A percentile compares a stretch with the other conserved stretches of the same genome.
These are phyloP conservation scores for Drosophila testacea DNA, from an alignment of 2,888 invertebrate species.

Conservation along the genomic window DNA sequence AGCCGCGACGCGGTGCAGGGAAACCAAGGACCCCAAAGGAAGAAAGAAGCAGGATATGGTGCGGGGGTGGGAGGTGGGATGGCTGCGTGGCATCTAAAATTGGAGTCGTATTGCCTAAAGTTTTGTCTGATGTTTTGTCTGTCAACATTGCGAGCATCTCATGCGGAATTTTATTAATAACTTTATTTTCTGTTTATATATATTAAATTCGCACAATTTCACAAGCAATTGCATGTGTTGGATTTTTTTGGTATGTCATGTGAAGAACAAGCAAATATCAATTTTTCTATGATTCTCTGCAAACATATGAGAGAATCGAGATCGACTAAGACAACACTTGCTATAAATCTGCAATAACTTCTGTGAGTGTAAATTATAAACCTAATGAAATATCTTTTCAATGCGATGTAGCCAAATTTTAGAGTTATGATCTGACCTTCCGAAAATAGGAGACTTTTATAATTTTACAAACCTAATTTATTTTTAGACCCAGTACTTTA, in stretches of 20 bases:
- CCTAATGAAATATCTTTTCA: too few species aligned
- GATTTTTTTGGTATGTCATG: background rate
- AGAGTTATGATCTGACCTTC: too few species aligned
- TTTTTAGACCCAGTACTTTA: too few species aligned
- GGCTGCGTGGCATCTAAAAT: slow-evolving; percentile 8
- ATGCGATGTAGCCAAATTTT: too few species aligned
- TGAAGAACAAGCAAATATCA: background rate
- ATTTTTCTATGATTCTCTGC: background rate
- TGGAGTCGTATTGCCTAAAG: slow-evolving; percentile 16
- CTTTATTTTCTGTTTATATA: slow-evolving; percentile 18
- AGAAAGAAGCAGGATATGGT: background rate
- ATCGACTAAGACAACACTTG: background rate
- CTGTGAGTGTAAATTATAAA: too few species aligned
- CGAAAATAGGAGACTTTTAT: too few species aligned
- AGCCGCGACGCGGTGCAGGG: slow-evolving; percentile 9
- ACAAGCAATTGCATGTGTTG: background rate
- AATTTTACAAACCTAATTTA: too few species aligned
- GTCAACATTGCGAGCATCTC: slow-evolving; percentile 28
- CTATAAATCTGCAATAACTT: background rate
- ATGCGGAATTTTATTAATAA: slow-evolving; percentile 33
- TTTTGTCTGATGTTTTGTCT: slow-evolving; percentile 23
- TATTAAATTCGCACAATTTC: slow-evolving; percentile 24
- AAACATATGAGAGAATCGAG: background rate
- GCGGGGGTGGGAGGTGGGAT: background rate
- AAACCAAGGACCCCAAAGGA: background rate